These are phyloP conservation scores for Rotaria sp. DNA, from an alignment of 2,888 invertebrate genomes.

Conservation along the genomic window DNA sequence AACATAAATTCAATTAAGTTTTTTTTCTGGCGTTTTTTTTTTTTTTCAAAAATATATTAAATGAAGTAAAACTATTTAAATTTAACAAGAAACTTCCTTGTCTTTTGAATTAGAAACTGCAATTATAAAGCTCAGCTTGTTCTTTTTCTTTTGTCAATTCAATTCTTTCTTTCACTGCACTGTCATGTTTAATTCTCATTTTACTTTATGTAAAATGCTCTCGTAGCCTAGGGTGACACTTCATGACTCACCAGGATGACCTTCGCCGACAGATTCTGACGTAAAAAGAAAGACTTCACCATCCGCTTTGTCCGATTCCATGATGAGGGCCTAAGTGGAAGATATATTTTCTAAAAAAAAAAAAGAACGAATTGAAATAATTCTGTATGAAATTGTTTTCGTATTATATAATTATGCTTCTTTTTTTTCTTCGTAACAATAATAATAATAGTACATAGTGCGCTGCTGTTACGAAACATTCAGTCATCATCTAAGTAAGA, in stretches of 20 bases:
- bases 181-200: too few relatives aligned
- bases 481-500: too few relatives aligned
- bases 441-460: not conserved
- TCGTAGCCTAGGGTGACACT: not conserved
- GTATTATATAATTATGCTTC: not conserved
- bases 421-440: not conserved
- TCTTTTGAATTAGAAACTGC: too few relatives aligned
- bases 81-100: too few relatives aligned
- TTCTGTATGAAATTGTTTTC: too few relatives aligned
- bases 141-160: too few relatives aligned
- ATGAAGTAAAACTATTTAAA: too few relatives aligned
- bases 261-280: conserved; percentile 56
- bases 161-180: too few relatives aligned
- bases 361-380: not conserved
- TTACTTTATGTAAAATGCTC: too few relatives aligned
- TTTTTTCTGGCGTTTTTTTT: not conserved
- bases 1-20: not conserved
- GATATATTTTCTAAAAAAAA: not conserved
- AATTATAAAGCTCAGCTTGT: too few relatives aligned
- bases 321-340: not conserved
- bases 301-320: not conserved
- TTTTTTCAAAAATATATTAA: conserved; percentile 44
- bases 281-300: conserved; percentile 50
- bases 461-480: not conserved
- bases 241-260: conserved; percentile 47